These are phyloP conservation scores for Marmota flaviventris DNA, from an alignment of 2,113 vertebrate genomes.

Conservation along the genomic window DNA sequence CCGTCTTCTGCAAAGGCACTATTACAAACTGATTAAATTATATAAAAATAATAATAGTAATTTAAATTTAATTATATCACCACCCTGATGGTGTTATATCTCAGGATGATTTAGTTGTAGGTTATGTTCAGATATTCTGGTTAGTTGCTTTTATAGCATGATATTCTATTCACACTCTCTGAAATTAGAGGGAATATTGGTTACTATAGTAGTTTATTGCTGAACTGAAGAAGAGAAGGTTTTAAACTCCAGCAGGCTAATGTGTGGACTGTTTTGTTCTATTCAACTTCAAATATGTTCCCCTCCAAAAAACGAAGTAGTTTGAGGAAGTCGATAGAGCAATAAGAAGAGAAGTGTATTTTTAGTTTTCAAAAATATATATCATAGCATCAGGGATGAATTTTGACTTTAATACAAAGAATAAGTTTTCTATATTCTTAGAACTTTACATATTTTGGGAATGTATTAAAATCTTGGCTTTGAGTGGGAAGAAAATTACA, in stretches of 20 bases:
- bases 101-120: neutral
- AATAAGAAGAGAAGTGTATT: slow-evolving; percentile 11
- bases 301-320: neutral
- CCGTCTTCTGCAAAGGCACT: neutral
- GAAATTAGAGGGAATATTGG: neutral
- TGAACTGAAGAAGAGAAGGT: neutral
- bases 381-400: neutral
- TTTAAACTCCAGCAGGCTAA: neutral
- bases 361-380: slow-evolving; percentile 42
- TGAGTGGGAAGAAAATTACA: neutral
- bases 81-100: neutral
- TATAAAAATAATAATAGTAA: neutral
- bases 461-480: slow-evolving; percentile 20
- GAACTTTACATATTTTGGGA: neutral
- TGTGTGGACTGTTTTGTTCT: neutral
- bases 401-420: slow-evolving; percentile 1
- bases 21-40: neutral
- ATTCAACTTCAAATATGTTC: neutral
- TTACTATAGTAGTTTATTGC: neutral
- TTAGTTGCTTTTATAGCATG: neutral
- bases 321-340: neutral
- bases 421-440: slow-evolving; percentile 14
- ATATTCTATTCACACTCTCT: neutral
- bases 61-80: neutral
- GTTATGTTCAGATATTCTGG: neutral